Conservation (phyloP, 2,113 vertebrate species). For the Alouatta palliata region DNA sequence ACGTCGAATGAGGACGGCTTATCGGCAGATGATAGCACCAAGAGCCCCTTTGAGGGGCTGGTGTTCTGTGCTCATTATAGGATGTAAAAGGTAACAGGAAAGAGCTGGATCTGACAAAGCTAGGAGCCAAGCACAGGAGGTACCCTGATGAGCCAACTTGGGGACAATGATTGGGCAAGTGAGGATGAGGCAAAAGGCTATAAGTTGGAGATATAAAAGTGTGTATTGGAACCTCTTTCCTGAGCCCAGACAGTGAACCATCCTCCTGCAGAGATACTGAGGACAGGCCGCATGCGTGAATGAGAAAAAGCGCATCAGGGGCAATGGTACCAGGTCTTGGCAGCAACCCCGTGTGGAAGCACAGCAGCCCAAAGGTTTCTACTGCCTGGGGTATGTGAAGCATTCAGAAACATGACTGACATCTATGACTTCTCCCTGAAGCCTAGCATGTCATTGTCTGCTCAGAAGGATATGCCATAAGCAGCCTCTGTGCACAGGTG, state of each 20-base stretch:
- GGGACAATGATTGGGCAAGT: too few relatives aligned
- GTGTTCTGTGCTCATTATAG: not conserved
- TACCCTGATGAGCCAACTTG: too few relatives aligned
- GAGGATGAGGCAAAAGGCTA: not conserved
- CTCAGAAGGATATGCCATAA: not conserved
- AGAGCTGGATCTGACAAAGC: not conserved
- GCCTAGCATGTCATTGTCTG: not conserved
- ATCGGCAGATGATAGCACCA: too few relatives aligned
- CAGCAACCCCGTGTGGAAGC: fast-evolving
- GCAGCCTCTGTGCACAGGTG: not conserved
- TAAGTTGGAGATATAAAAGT: not conserved
- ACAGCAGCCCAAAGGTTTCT: not conserved
- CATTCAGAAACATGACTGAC: not conserved
- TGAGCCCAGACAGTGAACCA: not conserved
- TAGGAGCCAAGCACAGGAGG: not conserved
- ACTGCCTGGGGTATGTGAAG: fast-evolving
- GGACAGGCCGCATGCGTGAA: not conserved
- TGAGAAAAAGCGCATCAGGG: too few relatives aligned
- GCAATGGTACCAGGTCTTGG: not conserved
- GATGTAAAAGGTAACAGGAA: not conserved
- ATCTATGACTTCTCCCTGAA: not conserved
- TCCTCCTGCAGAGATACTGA: not conserved
- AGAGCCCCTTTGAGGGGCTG: not conserved
- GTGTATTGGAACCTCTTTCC: not conserved
- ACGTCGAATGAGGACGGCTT: too few relatives aligned